A percentile compares a stretch with the other conserved stretches of the same genome.
Evolutionary conservation across 2,888 invertebrate species (phyloP).

Genomic region (Eupithecia exiguata): DNA sequence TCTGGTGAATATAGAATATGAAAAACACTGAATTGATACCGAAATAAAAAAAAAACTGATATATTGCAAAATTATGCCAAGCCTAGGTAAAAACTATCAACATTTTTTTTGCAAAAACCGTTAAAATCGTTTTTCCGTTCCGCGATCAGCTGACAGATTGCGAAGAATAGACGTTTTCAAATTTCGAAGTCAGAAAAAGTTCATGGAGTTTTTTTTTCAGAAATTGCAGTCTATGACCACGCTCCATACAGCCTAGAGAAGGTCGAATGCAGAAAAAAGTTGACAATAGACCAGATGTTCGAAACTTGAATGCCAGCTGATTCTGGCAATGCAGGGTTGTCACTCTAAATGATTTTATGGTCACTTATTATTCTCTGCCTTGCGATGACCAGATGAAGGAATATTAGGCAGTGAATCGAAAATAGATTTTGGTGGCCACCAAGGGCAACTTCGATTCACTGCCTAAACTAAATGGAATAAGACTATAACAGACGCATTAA

Average conservation of each 20-base stretch:
- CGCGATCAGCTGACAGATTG: conserved; percentile 16
- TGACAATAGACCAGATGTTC: conserved; percentile 55
- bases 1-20: neutral
- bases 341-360: conserved; percentile 14
- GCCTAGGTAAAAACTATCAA: neutral
- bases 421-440: too few relatives aligned
- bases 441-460: too few relatives aligned
- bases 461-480: too few relatives aligned
- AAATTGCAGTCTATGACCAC: conserved; percentile 25
- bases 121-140: conserved; percentile 16
- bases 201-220: conserved; percentile 19
- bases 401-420: too few relatives aligned
- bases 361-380: neutral
- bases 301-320: conserved; percentile 52
- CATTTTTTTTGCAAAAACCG: conserved; percentile 20
- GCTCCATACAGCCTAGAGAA: conserved; percentile 45
- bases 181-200: conserved; percentile 11
- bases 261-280: conserved; percentile 48
- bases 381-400: neutral
- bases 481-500: too few relatives aligned
- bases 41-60: neutral
- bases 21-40: neutral
- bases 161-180: conserved; percentile 22
- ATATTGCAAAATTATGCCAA: neutral
- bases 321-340: conserved; percentile 49